These are phyloP conservation scores for Branchinecta lindahli DNA, from an alignment of 1,140 invertebrate species.

Conservation along the genomic window DNA sequence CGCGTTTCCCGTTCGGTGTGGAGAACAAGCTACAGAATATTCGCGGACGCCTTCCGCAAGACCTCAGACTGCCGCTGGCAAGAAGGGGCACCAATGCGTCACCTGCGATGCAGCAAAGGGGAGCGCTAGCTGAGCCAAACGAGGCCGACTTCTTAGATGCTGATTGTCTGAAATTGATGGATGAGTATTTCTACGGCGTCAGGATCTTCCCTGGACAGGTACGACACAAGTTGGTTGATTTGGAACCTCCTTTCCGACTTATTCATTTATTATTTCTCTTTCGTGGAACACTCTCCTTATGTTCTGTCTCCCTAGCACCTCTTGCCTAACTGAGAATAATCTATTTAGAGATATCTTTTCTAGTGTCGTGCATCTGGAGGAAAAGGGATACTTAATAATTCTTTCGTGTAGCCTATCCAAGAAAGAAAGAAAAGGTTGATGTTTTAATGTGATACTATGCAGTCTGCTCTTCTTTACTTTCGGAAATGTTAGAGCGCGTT, in stretches of 20 bases:
- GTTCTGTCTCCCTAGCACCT: too few species aligned
- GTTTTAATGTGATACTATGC: too few species aligned
- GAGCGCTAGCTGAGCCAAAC: slow-evolving; percentile 56
- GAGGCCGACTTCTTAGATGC: slow-evolving; percentile 56
- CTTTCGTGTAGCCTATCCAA: too few species aligned
- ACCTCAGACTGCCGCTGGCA: slow-evolving; percentile 38
- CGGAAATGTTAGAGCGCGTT: too few species aligned
- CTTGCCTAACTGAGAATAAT: too few species aligned
- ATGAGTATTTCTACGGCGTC: slow-evolving; percentile 92
- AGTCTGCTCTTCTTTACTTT: too few species aligned
- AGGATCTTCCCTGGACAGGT: slow-evolving; percentile 59
- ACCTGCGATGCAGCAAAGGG: slow-evolving; percentile 26
- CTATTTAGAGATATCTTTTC: too few species aligned
- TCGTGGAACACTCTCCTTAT: background rate
- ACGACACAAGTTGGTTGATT: background rate
- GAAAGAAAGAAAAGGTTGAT: too few species aligned
- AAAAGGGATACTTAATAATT: too few species aligned
- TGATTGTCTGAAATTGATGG: slow-evolving; percentile 78
- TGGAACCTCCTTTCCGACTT: background rate
- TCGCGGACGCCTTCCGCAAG: background rate
- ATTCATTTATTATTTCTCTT: background rate
- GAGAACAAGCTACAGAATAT: slow-evolving; percentile 18
- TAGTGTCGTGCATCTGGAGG: too few species aligned
- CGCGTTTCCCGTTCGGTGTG: background rate
- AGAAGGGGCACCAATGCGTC: slow-evolving; percentile 21